phyloP scores from a whole-genome alignment of 2,113 vertebrate genomes.

The Phalacrocorax aristotelis region DNA sequence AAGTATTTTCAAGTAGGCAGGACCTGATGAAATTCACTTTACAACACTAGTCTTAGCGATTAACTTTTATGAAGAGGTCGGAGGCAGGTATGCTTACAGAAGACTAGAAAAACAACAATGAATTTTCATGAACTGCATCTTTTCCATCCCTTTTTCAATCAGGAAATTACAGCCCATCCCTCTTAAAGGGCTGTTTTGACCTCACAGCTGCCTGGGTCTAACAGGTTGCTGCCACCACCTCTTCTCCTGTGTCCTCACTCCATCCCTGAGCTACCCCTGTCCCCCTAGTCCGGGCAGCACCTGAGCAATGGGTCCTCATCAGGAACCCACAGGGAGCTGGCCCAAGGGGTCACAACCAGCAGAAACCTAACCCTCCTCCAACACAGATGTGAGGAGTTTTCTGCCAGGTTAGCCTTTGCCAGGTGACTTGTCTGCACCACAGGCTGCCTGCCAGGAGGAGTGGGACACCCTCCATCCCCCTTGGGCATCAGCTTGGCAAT shows the following conservation, averaged over 20 bases:
- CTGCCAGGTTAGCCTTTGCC: rapidly evolving
- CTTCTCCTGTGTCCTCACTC: neutral
- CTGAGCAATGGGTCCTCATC: rapidly evolving
- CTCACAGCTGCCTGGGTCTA: neutral
- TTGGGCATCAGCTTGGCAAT: neutral
- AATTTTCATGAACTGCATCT: no score
- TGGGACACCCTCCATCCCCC: neutral
- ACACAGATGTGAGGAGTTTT: neutral
- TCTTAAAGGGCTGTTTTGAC: neutral
- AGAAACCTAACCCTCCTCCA: neutral
- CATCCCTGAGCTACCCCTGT: neutral
- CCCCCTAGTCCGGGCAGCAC: neutral
- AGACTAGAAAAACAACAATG: neutral
- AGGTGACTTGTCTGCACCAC: neutral
- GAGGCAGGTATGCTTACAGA: neutral
- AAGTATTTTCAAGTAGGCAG: neutral
- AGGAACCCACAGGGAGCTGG: neutral
- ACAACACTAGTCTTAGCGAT: neutral
- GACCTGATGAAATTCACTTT: neutral
- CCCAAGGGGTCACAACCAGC: neutral
- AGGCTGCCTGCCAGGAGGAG: neutral
- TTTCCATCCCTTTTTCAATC: no score
- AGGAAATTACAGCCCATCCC: neutral
- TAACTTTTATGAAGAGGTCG: neutral
- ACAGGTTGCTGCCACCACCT: neutral